These are phyloP conservation scores for Cheilosia soror DNA, from an alignment of 2,888 invertebrate genomes.

Conservation along the genomic window DNA sequence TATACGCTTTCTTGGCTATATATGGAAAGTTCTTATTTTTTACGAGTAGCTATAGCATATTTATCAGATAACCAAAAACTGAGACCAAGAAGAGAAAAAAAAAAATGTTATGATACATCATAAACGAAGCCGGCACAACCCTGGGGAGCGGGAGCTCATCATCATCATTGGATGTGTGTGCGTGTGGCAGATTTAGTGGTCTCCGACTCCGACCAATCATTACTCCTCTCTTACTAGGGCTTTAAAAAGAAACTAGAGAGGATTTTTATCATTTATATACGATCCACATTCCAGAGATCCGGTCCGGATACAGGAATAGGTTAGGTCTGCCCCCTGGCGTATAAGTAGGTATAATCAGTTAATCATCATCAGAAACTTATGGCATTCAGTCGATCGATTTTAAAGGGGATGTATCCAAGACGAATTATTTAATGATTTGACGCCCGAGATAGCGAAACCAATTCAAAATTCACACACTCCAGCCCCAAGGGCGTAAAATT, in stretches of 20 bases:
- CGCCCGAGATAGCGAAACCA: slow-evolving; percentile 47
- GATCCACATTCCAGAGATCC: too few species aligned
- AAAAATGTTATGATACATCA: slow-evolving; percentile 56
- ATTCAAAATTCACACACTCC: slow-evolving; percentile 52
- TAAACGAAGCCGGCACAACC: slow-evolving; percentile 43
- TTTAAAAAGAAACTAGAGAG: not conserved
- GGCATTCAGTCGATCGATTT: slow-evolving; percentile 52
- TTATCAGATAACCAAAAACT: slow-evolving; percentile 54
- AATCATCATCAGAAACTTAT: slow-evolving; percentile 57
- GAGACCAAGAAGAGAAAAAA: slow-evolving; percentile 11
- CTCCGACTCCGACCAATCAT: slow-evolving; percentile 37
- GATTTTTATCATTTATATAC: slow-evolving; percentile 36
- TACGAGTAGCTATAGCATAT: slow-evolving; percentile 43
- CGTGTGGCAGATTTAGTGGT: slow-evolving; percentile 17
- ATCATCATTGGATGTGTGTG: slow-evolving; percentile 33
- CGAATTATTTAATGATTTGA: slow-evolving; percentile 5
- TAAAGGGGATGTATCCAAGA: slow-evolving; percentile 20
- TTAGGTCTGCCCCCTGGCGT: not conserved
- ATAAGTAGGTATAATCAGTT: slow-evolving; percentile 57
- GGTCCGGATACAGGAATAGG: too few species aligned
- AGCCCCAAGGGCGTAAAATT: slow-evolving; percentile 31
- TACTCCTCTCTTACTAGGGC: not conserved
- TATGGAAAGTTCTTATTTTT: slow-evolving; percentile 54
- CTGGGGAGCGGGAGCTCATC: slow-evolving; percentile 40
- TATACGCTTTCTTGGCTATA: slow-evolving; percentile 16